A percentile compares a stretch with the other conserved stretches of the same genome.
Conservation (phyloP, 2,888 invertebrate species). For the Acanthococcus lagerstroemiae region DNA sequence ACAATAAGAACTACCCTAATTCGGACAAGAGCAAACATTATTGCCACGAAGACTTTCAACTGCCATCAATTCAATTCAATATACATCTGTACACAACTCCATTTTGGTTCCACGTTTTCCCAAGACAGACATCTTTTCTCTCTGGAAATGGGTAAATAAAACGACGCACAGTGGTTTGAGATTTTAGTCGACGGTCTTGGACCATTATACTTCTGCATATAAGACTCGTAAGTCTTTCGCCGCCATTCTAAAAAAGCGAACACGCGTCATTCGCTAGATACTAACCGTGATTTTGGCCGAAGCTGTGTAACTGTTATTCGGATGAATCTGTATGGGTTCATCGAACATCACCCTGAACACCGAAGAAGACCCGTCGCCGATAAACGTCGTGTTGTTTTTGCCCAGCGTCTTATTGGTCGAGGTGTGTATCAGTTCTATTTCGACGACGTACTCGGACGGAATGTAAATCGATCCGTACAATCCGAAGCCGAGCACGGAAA, state of each 20-base stretch:
- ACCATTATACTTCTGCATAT: no score
- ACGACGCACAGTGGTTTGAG: no score
- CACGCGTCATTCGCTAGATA: constrained; percentile 14
- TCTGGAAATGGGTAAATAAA: no score
- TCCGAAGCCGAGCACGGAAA: constrained; percentile 75
- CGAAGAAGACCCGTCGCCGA: constrained; percentile 65
- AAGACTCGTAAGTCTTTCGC: no score
- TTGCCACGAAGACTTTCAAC: no score
- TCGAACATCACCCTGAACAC: constrained; percentile 73
- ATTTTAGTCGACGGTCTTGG: no score
- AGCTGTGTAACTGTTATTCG: constrained; percentile 69
- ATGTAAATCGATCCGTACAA: constrained; percentile 73
- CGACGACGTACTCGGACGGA: constrained; percentile 64
- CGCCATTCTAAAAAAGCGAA: background rate
- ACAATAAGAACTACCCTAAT: no score
- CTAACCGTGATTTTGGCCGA: constrained; percentile 64
- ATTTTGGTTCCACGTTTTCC: no score
- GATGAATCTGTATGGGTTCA: constrained; percentile 69
- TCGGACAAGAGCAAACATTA: no score
- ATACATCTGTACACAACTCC: no score
- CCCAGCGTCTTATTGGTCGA: constrained; percentile 47
- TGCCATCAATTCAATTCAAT: no score
- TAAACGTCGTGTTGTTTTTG: constrained; percentile 63
- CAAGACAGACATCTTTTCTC: no score
- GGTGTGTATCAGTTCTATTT: constrained; percentile 52